Conservation (phyloP, 2,888 invertebrate genomes). For the Netelia virgata region DNA sequence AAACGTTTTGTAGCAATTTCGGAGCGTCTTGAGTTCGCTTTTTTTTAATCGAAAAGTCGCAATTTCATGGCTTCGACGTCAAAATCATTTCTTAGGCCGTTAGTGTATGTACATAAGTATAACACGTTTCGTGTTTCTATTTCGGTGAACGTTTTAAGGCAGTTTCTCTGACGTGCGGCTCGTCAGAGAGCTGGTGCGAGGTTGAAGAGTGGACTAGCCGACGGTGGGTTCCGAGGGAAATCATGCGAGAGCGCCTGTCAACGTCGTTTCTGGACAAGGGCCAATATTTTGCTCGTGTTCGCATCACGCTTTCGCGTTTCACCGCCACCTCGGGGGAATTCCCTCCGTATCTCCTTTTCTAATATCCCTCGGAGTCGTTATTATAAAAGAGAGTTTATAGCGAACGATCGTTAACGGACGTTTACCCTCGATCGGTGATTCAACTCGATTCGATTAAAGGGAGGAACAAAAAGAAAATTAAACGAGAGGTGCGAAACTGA, state of each 20-base stretch:
- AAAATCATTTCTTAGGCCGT: too few species aligned
- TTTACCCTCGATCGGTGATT: not conserved
- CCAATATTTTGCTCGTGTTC: slow-evolving; percentile 62
- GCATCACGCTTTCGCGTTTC: slow-evolving; percentile 41
- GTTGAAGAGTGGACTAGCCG: slow-evolving; percentile 28
- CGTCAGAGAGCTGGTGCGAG: slow-evolving; percentile 21
- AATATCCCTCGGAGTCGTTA: not conserved
- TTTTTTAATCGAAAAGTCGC: too few species aligned
- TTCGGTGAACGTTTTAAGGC: slow-evolving; percentile 37
- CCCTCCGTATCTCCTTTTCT: not conserved
- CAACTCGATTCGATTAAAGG: not conserved
- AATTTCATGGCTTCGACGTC: too few species aligned
- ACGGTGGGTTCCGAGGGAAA: slow-evolving; percentile 9
- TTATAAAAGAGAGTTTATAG: not conserved
- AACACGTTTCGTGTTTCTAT: slow-evolving; percentile 35
- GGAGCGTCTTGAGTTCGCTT: too few species aligned
- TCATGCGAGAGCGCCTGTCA: slow-evolving; percentile 47
- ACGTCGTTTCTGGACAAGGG: slow-evolving; percentile 58
- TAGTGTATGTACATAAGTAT: not conserved
- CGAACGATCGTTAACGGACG: not conserved
- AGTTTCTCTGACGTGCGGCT: slow-evolving; percentile 31
- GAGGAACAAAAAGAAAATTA: too few species aligned
- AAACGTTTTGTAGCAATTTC: too few species aligned
- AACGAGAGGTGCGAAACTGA: too few species aligned
- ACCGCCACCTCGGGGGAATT: slow-evolving; percentile 1